A percentile compares a stretch with the other conserved stretches of the same genome.
Conservation (phyloP, 2,113 vertebrate genomes). For the Callionymus lyra region DNA sequence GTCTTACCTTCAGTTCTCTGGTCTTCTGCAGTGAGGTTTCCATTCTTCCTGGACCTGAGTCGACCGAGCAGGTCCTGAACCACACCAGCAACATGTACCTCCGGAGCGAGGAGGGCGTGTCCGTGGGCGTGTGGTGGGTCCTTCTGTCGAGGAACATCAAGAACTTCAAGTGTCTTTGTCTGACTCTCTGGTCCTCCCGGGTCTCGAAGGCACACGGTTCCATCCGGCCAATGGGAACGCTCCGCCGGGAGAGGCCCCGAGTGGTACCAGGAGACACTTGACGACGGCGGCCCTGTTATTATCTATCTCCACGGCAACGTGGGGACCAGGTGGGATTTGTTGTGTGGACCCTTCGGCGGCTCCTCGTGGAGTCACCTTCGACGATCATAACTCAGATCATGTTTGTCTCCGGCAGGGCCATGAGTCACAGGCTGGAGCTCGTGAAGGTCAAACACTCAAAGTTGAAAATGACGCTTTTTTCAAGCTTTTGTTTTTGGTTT, state of each 20-base stretch:
- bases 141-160: not conserved
- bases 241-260: constrained; percentile 58
- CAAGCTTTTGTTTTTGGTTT: not conserved
- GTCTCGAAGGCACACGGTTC: constrained; percentile 73
- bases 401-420: constrained; percentile 62
- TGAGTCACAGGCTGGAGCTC: constrained; percentile 66
- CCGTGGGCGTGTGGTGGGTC: constrained; percentile 76
- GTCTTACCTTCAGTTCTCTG: constrained; percentile 17
- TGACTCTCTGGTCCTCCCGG: constrained; percentile 5
- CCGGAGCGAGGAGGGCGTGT: constrained; percentile 59
- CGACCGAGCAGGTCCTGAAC: constrained; percentile 61
- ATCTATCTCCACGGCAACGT: constrained; percentile 81
- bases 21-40: constrained; percentile 61
- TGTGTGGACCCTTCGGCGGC: constrained; percentile 35
- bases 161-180: not conserved
- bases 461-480: not conserved
- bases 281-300: constrained; percentile 70
- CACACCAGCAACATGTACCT: constrained; percentile 77
- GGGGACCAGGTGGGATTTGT: constrained; percentile 67
- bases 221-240: constrained; percentile 65
- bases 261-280: constrained; percentile 72
- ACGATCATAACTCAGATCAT: constrained; percentile 12
- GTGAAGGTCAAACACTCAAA: constrained; percentile 75
- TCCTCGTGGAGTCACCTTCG: constrained; percentile 3
- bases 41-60: constrained; percentile 65